Conservation (phyloP, 2,797 vertebrate species). For the Nannoperca australis region DNA sequence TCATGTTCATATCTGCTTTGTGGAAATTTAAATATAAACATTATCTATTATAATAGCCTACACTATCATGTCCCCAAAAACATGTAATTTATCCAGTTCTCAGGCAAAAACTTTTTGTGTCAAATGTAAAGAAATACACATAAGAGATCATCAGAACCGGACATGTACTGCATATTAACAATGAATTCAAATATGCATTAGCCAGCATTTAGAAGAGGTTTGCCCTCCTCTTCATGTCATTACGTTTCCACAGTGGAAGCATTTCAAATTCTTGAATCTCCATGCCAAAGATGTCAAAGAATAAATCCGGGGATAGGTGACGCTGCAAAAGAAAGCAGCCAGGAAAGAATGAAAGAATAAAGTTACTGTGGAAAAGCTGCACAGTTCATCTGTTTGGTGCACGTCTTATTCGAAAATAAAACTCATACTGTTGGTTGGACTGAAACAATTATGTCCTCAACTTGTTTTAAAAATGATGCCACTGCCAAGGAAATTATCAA, state of each 20-base stretch:
- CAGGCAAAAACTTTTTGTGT: neutral
- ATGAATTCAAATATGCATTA: neutral
- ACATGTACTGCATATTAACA: slow-evolving; percentile 7
- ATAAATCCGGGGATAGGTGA: slow-evolving; percentile 92
- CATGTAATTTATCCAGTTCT: neutral
- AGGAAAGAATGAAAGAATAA: neutral
- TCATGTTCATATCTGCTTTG: slow-evolving; percentile 29
- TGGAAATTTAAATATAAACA: slow-evolving; percentile 13
- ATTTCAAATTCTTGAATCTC: slow-evolving; percentile 92
- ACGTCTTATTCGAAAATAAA: neutral
- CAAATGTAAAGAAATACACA: slow-evolving; percentile 24
- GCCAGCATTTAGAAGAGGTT: slow-evolving; percentile 89
- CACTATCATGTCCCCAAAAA: neutral
- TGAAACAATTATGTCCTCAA: neutral
- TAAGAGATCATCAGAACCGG: slow-evolving; percentile 9
- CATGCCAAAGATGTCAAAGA: slow-evolving; percentile 94
- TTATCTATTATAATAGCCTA: neutral
- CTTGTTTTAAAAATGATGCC: slow-evolving; percentile 9
- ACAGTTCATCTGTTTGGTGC: neutral
- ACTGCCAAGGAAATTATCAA: neutral
- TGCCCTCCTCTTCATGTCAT: slow-evolving; percentile 96
- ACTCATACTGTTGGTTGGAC: neutral
- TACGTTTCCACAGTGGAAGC: slow-evolving; percentile 97
- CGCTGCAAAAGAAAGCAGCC: slow-evolving; percentile 81
- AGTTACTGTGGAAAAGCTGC: neutral